phyloP scores from a whole-genome alignment of 2,888 invertebrate genomes.

The Caenorhabditis angaria region DNA sequence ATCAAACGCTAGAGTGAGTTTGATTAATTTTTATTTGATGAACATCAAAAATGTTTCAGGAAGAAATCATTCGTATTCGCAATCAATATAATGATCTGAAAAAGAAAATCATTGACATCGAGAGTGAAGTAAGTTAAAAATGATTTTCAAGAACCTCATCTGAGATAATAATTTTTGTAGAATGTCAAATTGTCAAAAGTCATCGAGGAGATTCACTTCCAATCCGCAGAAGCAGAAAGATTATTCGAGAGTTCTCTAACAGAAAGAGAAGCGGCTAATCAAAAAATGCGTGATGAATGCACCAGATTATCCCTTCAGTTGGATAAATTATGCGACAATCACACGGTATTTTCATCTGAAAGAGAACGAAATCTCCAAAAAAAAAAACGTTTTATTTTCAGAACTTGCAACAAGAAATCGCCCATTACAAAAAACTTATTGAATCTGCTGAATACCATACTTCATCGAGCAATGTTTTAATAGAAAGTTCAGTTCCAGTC shows the following conservation, averaged over 20 bases:
- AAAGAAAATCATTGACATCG: conserved; percentile 26
- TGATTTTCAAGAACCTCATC: not conserved
- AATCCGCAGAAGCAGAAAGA: conserved; percentile 26
- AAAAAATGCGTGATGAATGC: conserved; percentile 34
- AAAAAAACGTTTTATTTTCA: conserved; percentile 8
- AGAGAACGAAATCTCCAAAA: not conserved
- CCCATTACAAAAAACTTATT: conserved; percentile 31
- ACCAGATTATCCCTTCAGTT: conserved; percentile 30
- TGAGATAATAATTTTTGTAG: conserved; percentile 7
- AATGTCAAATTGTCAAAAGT: conserved; percentile 27
- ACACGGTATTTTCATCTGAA: conserved; percentile 11
- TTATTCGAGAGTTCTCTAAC: conserved; percentile 22
- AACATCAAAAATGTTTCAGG: conserved; percentile 16
- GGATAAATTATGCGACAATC: conserved; percentile 33
- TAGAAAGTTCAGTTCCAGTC: conserved; percentile 15
- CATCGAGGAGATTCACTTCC: conserved; percentile 25
- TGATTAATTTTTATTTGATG: not conserved
- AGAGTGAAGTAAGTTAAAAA: conserved; percentile 15
- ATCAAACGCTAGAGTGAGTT: conserved; percentile 19
- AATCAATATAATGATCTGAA: conserved; percentile 22
- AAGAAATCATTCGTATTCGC: conserved; percentile 28
- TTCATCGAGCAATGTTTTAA: conserved; percentile 17
- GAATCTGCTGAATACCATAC: conserved; percentile 30
- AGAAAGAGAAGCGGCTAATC: conserved; percentile 26
- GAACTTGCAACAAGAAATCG: conserved; percentile 32